Evolutionary conservation across 2,113 vertebrate species (phyloP), one percentile per base, ranked within the genome.

Genomic region (Cervus canadensis): DNA sequence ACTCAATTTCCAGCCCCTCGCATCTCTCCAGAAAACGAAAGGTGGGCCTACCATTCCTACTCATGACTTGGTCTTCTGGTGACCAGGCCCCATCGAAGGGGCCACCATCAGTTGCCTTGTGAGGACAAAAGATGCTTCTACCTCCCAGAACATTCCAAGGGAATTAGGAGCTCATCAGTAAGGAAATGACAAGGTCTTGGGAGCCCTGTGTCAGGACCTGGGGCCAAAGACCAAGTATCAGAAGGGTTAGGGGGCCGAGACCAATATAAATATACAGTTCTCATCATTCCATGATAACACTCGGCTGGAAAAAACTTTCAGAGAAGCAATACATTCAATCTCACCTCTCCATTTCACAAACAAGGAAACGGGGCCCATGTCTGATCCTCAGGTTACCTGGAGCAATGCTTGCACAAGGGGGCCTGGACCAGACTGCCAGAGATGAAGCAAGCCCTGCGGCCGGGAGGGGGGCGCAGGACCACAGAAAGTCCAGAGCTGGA

Each of bases 391-490:
- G 40, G 40, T 54, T 13, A 23, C 30, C 13, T 21, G 13, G 1
- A 56, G 8, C 12, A 28, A 21, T 36, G 57, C 90, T 30, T 84
- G 67, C 67, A 64, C 3, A 21, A 36, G 26, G 50, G 11, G 14
- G 33, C 7, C 13, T 62, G 26, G 48, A 74, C 26, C 62, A 67
- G 82, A 43, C 2, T 23, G 67, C 56, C 19, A 0, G 23, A 64
- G 8, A 21, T 0, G 6, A 56, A 36, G 54, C 54, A 52, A 96
- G 48, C 45, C 3, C 33, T 2, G 12, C 0, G 50, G 36, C 30
- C 0, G 3, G 9, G 7, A 45, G 10, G 0, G 33, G 33, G 5
- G 12, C 1, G 0, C 64, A 67, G 64, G 33, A 10, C 19, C 2
- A 14, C 6, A 36, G 30, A 26, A 14, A 43, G 9, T 10, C 16